Evolutionary conservation across 2,888 invertebrate species (phyloP).

Genomic region (Epirrita christyi): DNA sequence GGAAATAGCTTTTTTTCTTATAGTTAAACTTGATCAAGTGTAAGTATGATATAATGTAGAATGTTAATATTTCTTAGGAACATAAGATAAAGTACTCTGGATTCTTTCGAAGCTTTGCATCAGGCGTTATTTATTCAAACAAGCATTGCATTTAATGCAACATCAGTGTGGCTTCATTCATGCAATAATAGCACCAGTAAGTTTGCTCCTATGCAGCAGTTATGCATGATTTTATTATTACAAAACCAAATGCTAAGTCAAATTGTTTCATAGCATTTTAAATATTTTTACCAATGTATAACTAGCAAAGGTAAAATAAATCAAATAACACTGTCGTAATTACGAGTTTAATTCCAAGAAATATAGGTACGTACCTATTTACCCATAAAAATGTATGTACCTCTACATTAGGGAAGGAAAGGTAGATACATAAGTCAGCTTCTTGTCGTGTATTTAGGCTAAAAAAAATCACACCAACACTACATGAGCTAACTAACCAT

Average conservation of each 20-base stretch:
- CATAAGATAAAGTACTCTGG: constrained; percentile 80
- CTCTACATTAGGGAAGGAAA: too few relatives aligned
- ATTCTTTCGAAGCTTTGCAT: constrained; percentile 71
- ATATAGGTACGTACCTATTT: too few relatives aligned
- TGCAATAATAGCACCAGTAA: constrained; percentile 42
- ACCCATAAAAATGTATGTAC: too few relatives aligned
- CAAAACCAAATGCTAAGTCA: constrained; percentile 80
- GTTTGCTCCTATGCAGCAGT: constrained; percentile 62
- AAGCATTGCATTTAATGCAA: constrained; percentile 55
- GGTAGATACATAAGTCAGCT: too few relatives aligned
- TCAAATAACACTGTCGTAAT: constrained; percentile 72
- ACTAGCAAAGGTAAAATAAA: constrained; percentile 84
- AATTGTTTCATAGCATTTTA: constrained; percentile 82
- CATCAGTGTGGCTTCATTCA: constrained; percentile 43
- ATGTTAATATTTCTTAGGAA: constrained; percentile 78
- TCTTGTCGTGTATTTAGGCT: too few relatives aligned
- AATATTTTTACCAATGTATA: constrained; percentile 84
- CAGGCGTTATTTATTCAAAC: constrained; percentile 54
- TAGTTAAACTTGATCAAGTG: constrained; percentile 71
- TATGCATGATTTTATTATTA: constrained; percentile 70
- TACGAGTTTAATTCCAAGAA: constrained; percentile 26
- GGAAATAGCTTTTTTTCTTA: constrained; percentile 60
- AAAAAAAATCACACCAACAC: too few relatives aligned
- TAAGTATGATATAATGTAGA: constrained; percentile 71
- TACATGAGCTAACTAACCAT: too few relatives aligned